A percentile compares a stretch with the other conserved stretches of the same genome.
These are phyloP conservation scores for Salticus scenicus DNA, from an alignment of 2,888 invertebrate species.

Conservation along the genomic window DNA sequence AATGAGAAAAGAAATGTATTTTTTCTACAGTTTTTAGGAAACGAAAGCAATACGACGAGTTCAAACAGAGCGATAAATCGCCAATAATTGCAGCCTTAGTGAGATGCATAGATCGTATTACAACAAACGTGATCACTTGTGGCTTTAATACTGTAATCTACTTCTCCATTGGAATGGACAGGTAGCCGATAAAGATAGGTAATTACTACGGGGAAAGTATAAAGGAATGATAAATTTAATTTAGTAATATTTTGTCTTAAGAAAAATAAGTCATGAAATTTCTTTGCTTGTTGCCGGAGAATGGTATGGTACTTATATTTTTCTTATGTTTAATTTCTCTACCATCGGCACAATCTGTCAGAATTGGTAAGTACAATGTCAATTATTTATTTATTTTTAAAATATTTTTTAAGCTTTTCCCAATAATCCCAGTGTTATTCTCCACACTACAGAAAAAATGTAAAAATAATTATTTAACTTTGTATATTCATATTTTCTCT, in stretches of 20 bases:
- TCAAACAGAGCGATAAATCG: conserved; percentile 20
- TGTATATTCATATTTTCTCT: too few species aligned
- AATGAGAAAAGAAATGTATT: too few species aligned
- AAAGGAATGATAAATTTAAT: conserved; percentile 12
- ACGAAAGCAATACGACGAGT: too few species aligned
- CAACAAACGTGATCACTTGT: conserved; percentile 52
- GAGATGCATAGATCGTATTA: conserved; percentile 32
- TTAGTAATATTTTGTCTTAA: neutral
- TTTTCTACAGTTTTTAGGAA: too few species aligned
- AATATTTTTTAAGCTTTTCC: too few species aligned
- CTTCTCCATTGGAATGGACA: conserved; percentile 11
- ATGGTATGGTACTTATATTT: neutral
- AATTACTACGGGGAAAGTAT: neutral
- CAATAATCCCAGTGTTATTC: too few species aligned
- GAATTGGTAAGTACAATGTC: neutral
- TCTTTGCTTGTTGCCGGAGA: neutral
- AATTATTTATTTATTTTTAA: too few species aligned
- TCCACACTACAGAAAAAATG: too few species aligned
- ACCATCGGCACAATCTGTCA: neutral
- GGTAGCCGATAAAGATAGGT: neutral
- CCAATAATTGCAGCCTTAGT: conserved; percentile 16
- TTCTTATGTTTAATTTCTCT: neutral
- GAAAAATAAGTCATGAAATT: neutral
- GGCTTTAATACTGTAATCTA: conserved; percentile 51
- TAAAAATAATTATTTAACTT: too few species aligned